Conservation (phyloP, 2,797 vertebrate species). For the Melanogrammus aeglefinus region DNA sequence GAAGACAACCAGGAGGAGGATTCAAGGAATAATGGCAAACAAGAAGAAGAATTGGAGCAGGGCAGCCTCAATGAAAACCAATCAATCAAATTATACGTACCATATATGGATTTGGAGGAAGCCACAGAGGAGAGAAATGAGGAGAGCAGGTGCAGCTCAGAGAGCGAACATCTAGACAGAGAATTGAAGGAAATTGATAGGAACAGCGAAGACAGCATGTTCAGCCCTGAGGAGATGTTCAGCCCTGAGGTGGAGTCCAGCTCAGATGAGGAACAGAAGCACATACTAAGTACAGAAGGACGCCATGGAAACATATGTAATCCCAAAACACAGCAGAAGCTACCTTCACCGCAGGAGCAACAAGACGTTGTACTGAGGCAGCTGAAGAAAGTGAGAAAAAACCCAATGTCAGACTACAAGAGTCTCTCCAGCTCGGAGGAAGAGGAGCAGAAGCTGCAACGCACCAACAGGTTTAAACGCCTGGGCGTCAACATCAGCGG, state of each 20-base stretch:
- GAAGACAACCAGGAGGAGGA: background rate
- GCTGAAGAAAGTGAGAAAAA: constrained; percentile 1
- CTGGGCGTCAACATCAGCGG: background rate
- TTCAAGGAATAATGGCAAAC: constrained; percentile 9
- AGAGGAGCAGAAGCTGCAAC: background rate
- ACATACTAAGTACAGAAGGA: constrained; percentile 18
- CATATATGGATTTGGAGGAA: constrained; percentile 12
- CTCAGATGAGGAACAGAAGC: constrained; percentile 27
- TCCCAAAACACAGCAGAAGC: background rate
- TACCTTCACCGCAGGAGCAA: constrained; percentile 16
- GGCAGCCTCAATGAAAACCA: constrained; percentile 5
- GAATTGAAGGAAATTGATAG: constrained; percentile 2
- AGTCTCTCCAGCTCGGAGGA: constrained; percentile 3
- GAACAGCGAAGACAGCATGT: constrained; percentile 19
- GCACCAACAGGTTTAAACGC: background rate
- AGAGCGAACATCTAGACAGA: constrained; percentile 12
- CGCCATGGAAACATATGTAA: constrained; percentile 5
- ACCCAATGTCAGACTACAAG: constrained; percentile 2
- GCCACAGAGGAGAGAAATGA: constrained; percentile 25
- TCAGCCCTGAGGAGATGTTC: background rate
- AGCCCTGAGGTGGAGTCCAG: constrained; percentile 7
- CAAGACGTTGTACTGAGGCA: constrained; percentile 14
- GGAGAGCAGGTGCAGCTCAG: constrained; percentile 20
- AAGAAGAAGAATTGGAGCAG: constrained; percentile 19
- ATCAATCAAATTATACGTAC: background rate